Percentiles rank a stretch among this genome's conserved stretches.
Conservation (phyloP, 2,797 vertebrate species). For the Botia almorhae region DNA sequence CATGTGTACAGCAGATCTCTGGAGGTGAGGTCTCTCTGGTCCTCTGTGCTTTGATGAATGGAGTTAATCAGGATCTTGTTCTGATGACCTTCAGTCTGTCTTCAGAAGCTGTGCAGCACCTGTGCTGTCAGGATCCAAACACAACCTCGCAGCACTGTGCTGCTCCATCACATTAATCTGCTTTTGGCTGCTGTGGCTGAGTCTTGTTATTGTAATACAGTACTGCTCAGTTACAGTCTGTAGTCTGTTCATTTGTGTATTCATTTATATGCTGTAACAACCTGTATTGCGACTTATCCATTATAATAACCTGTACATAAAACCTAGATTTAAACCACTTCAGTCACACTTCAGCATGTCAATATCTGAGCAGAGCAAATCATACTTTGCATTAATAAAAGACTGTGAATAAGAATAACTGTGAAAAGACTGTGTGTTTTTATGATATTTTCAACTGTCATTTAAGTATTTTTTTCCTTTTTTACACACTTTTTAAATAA, state of each 20-base stretch:
- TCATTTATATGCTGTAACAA: neutral
- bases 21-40: neutral
- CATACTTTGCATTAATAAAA: no score
- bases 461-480: no score
- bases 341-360: neutral
- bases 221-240: slow-evolving; percentile 43
- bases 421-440: neutral
- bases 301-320: neutral
- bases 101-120: slow-evolving; percentile 43
- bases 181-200: slow-evolving; percentile 65
- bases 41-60: neutral
- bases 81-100: slow-evolving; percentile 60
- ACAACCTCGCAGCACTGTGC: slow-evolving; percentile 56
- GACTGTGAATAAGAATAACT: no score
- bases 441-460: neutral
- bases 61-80: slow-evolving; percentile 13
- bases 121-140: slow-evolving; percentile 52
- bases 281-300: neutral
- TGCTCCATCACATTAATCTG: slow-evolving; percentile 65
- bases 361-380: no score
- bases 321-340: neutral
- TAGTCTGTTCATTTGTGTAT: slow-evolving; percentile 3
- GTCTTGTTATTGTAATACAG: slow-evolving; percentile 70
- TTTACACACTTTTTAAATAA: no score
- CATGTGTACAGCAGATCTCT: slow-evolving; percentile 1